Evolutionary conservation across 2,113 vertebrate species (phyloP).

Genomic region (Fregata magnificens): DNA sequence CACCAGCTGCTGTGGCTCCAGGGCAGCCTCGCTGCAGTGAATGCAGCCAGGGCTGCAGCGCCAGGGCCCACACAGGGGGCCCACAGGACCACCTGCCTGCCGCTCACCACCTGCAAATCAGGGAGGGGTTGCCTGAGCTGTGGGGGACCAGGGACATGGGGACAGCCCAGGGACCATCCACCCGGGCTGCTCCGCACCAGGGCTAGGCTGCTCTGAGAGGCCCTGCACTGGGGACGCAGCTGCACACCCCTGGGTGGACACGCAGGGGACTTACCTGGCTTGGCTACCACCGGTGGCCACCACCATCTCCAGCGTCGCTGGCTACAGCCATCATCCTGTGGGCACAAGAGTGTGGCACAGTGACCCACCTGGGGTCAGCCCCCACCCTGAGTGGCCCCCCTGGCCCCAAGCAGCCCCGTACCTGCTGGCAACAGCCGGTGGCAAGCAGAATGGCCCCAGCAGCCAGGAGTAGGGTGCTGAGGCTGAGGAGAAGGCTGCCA

Average conservation of each 20-base stretch:
- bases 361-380: background rate
- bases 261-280: background rate
- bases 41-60: background rate
- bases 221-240: background rate
- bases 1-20: background rate
- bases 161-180: background rate
- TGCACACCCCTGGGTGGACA: background rate
- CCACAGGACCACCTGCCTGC: background rate
- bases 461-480: background rate
- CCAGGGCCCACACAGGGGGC: background rate
- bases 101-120: background rate
- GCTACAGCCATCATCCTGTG: background rate
- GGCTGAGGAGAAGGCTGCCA: background rate
- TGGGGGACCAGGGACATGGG: background rate
- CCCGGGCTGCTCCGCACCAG: background rate
- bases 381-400: background rate
- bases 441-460: background rate
- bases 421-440: fast-evolving
- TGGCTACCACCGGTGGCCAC: background rate
- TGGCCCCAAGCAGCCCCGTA: background rate
- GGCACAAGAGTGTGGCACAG: background rate
- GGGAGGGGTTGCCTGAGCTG: too few relatives aligned
- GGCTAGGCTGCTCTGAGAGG: background rate
- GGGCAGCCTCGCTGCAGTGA: background rate
- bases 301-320: too few relatives aligned